These are phyloP conservation scores for Sebastiscus albofasciatus DNA, from an alignment of 2,797 vertebrate genomes.

Conservation along the genomic window DNA sequence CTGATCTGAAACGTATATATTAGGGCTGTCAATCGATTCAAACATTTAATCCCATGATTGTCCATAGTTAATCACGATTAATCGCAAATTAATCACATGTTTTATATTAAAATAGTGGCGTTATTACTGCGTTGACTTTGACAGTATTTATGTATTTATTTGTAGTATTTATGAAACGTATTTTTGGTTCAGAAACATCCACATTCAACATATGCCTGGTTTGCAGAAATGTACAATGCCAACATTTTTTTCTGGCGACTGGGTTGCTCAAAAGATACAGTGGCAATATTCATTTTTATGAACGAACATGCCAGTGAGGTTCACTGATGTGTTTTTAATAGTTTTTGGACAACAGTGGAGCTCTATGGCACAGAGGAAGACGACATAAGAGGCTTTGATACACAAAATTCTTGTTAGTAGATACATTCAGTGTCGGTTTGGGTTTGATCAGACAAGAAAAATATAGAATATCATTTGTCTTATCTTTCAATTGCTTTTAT, in stretches of 20 bases:
- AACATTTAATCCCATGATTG: no score
- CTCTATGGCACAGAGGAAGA: neutral
- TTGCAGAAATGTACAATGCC: no score
- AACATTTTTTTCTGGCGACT: rapidly evolving
- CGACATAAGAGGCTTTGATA: no score
- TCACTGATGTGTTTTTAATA: neutral
- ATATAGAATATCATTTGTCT: neutral
- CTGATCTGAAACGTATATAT: neutral
- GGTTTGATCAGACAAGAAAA: neutral
- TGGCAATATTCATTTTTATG: rapidly evolving
- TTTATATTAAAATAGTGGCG: no score
- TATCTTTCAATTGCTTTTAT: neutral
- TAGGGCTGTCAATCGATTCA: no score
- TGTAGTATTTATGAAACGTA: no score
- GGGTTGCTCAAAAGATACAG: no score
- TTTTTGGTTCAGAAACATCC: neutral
- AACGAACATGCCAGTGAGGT: neutral
- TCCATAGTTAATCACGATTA: no score
- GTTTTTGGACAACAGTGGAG: neutral
- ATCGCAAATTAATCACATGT: no score
- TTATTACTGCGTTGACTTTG: no score
- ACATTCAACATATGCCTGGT: neutral
- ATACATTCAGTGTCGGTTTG: neutral
- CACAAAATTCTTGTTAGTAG: neutral
- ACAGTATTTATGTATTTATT: no score